Base-by-base conservation (phyloP, 2,888 invertebrate genomes). In the Hirtodrosophila alboralis region DNA sequence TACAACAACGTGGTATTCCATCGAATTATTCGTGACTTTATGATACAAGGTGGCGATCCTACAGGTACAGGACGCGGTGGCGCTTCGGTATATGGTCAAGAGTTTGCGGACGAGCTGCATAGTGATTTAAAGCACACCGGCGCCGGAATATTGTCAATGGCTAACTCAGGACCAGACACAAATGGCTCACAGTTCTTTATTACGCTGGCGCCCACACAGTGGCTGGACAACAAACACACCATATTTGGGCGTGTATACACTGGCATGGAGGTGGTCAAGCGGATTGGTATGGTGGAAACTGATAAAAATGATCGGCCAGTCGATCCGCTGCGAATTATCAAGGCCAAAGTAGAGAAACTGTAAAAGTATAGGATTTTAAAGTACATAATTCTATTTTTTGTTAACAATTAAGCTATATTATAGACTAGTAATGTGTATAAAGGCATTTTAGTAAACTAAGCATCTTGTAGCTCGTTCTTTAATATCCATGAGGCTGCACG, bases 151-250 rank as follows among this genome's bases (percentile, higher is more conserved):
- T 87, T 97, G 27, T 98, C 98, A 0, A 99, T 99, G 99, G 99
- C 99, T 0, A 99, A 99, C 92, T 95, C 98, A 13, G 98, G 99
- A 0, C 98, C 98, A 0, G 94, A 99, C 87, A 95, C 97, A 4
- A 99, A 99, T 90, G 98, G 98, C 2, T 98, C 98, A 23, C 99
- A 99, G 90, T 99, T 99, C 92, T 99, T 99, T 85, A 96, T 99
- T 40, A 98, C 98, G 0, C 91, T 99, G 60, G 98, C 96, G 0
- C 98, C 99, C 1, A 97, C 98, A 0, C 98, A 98, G 85, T 99
- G 99, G 98, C 92, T 99, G 28, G 99, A 99, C 92, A 96, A 97
- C 8, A 98, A 98, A 90, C 99, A 99, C 91, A 93, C 98, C 1
- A 98, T 99, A 88, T 99, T 99, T 91, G 99, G 96, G 75, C 92